These are phyloP conservation scores for Semotilus atromaculatus DNA, from an alignment of 2,797 vertebrate species.

Conservation along the genomic window DNA sequence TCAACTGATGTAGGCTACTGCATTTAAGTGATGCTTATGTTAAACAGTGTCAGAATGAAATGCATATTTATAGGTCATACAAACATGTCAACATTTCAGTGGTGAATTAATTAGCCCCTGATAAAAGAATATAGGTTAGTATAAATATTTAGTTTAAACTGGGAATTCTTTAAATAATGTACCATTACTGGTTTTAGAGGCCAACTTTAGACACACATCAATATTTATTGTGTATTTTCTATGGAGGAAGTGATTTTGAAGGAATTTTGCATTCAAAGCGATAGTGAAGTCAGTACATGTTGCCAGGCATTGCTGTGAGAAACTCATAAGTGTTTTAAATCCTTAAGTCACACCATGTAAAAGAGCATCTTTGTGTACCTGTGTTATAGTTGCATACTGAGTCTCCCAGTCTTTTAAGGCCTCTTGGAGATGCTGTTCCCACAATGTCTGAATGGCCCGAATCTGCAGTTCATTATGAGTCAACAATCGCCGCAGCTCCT, in stretches of 20 bases:
- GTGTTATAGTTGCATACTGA: conserved; percentile 79
- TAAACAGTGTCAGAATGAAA: background rate
- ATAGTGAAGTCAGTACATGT: background rate
- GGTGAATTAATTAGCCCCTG: too few species aligned
- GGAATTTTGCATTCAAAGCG: background rate
- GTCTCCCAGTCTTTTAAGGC: conserved; percentile 86
- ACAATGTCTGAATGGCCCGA: conserved; percentile 77
- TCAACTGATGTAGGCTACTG: background rate
- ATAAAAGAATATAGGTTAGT: background rate
- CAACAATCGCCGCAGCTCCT: conserved; percentile 77
- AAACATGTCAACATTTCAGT: background rate
- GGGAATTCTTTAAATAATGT: background rate
- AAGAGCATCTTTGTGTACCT: conserved; percentile 71
- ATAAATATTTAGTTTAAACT: background rate
- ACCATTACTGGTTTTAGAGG: background rate
- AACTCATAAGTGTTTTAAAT: background rate
- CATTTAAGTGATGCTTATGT: background rate
- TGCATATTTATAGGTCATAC: background rate
- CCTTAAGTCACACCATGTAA: background rate
- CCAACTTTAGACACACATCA: background rate
- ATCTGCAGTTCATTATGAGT: conserved; percentile 82
- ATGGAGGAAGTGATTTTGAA: background rate
- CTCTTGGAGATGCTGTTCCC: conserved; percentile 87
- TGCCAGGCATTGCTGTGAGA: background rate
- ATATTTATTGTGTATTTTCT: background rate